A percentile compares a stretch with the other conserved stretches of the same genome.
These are phyloP conservation scores for Magallana gigas DNA, from an alignment of 1,140 invertebrate genomes.

Conservation along the genomic window DNA sequence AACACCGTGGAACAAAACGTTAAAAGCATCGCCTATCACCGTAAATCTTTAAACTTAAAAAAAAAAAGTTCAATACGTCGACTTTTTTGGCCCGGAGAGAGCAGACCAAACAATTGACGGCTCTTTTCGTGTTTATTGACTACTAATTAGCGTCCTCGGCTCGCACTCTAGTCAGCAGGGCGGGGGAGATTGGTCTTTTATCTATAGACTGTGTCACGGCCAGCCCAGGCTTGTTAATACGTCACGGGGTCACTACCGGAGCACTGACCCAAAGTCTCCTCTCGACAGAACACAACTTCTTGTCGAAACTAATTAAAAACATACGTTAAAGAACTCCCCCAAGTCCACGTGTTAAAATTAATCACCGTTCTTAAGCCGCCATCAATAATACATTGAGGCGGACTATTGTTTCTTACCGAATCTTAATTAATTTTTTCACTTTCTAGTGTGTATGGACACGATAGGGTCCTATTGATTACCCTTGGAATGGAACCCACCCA, in stretches of 20 bases:
- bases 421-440: constrained; percentile 33
- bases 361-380: constrained; percentile 5
- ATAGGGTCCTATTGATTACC: not conserved
- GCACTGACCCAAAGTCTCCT: not conserved
- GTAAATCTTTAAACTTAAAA: too few relatives aligned
- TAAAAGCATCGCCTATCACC: too few relatives aligned
- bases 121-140: too few relatives aligned
- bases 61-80: too few relatives aligned
- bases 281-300: not conserved
- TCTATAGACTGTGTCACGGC: too few relatives aligned
- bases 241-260: not conserved
- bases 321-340: not conserved
- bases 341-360: constrained; percentile 15
- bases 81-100: too few relatives aligned
- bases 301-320: not conserved
- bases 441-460: not conserved
- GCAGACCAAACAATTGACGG: too few relatives aligned
- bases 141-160: too few relatives aligned
- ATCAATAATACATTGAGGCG: constrained; percentile 1
- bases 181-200: too few relatives aligned
- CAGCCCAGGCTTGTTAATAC: too few relatives aligned
- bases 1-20: too few relatives aligned
- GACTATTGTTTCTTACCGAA: constrained; percentile 12
- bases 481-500: not conserved
- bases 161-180: too few relatives aligned